These are phyloP conservation scores for Lophura nycthemera DNA, from an alignment of 2,113 vertebrate genomes.

Conservation along the genomic window DNA sequence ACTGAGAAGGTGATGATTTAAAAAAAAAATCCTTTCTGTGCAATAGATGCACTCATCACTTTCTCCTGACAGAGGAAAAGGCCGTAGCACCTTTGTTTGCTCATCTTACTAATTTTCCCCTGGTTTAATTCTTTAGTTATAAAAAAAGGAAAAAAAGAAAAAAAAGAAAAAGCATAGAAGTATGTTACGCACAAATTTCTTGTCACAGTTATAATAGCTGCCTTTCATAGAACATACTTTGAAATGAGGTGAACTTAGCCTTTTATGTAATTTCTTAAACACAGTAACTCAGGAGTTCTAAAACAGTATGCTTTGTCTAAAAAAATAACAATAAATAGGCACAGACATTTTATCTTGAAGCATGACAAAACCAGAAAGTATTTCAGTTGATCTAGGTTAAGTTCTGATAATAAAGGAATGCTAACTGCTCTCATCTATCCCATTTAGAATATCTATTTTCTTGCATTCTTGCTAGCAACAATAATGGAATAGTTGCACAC, in stretches of 20 bases:
- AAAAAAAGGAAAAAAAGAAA: background rate
- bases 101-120: background rate
- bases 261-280: slow-evolving; percentile 1
- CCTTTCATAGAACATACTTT: background rate
- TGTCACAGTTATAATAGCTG: background rate
- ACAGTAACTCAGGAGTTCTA: background rate
- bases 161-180: background rate
- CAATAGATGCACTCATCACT: background rate
- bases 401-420: slow-evolving; percentile 35
- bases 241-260: background rate
- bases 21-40: accelerated
- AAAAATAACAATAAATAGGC: slow-evolving; percentile 8
- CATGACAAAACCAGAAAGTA: slow-evolving; percentile 41
- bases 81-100: background rate
- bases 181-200: background rate
- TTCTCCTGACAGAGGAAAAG: background rate
- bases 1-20: background rate
- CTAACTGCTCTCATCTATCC: slow-evolving; percentile 14
- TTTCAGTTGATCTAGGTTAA: slow-evolving; percentile 40
- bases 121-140: background rate
- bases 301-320: slow-evolving; percentile 43
- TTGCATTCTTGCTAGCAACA: background rate
- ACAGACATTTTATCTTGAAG: slow-evolving; percentile 15
- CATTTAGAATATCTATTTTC: slow-evolving; percentile 7
- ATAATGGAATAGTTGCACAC: background rate